Percentiles rank a stretch among this genome's conserved stretches.
Evolutionary conservation across 2,888 invertebrate species (phyloP).

Genomic region (Xestia rhomboidea): DNA sequence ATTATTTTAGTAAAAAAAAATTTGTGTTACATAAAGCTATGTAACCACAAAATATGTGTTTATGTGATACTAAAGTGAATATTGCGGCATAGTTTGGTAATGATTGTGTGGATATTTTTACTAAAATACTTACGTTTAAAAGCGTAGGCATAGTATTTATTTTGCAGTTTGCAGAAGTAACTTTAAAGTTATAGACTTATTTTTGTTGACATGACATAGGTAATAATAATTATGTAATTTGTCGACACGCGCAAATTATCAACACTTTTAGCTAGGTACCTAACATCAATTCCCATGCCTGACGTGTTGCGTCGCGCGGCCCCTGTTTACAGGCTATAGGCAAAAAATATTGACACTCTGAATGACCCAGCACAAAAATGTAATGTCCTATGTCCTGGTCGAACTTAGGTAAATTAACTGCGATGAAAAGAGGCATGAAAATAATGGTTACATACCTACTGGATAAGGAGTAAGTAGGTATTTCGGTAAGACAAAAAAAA

Average conservation of each 20-base stretch:
- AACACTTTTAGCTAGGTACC: slow-evolving; percentile 23
- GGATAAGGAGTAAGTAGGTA: neutral
- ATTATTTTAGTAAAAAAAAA: neutral
- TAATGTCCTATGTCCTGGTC: neutral
- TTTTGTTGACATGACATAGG: slow-evolving; percentile 2
- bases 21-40: too few species aligned
- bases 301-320: neutral
- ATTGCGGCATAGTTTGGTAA: neutral
- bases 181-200: neutral
- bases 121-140: neutral
- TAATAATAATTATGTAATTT: neutral
- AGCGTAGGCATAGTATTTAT: neutral
- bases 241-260: slow-evolving; percentile 30
- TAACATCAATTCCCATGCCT: neutral
- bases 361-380: slow-evolving; percentile 33
- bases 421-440: neutral
- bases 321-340: neutral
- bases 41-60: too few species aligned
- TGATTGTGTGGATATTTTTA: neutral
- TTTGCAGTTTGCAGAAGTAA: neutral
- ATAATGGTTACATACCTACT: slow-evolving; percentile 4
- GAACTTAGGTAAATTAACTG: neutral
- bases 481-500: neutral
- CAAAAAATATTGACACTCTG: neutral
- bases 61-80: slow-evolving; percentile 41